phyloP scores from a whole-genome alignment of 2,113 vertebrate species.

The Taurulus bubalis region DNA sequence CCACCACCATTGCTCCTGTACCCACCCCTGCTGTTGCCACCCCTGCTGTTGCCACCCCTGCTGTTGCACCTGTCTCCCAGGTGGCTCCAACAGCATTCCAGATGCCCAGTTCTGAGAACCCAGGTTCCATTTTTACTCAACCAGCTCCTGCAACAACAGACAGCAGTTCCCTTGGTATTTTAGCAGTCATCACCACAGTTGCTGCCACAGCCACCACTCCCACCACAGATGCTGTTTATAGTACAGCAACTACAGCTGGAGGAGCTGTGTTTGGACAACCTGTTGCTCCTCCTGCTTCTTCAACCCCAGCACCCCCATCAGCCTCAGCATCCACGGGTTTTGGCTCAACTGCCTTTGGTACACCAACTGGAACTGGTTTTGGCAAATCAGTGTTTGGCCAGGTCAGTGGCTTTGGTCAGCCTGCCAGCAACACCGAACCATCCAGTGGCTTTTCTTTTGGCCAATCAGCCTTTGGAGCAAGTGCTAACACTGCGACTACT shows the following conservation, averaged over 20 bases:
- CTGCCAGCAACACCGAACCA: conserved; percentile 73
- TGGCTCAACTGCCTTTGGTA: conserved; percentile 71
- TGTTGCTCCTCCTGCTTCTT: conserved; percentile 67
- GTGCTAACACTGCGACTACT: conserved; percentile 57
- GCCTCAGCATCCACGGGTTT: conserved; percentile 78
- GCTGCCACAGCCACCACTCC: conserved; percentile 36
- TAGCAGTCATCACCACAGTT: conserved; percentile 63
- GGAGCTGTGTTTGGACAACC: conserved; percentile 77
- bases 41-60: conserved; percentile 14
- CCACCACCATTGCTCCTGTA: not conserved
- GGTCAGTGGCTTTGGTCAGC: conserved; percentile 86
- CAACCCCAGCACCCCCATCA: conserved; percentile 57
- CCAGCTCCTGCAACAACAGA: conserved; percentile 48
- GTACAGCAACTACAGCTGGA: conserved; percentile 13
- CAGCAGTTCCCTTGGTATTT: conserved; percentile 50
- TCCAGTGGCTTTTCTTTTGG: conserved; percentile 87
- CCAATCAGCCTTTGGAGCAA: conserved; percentile 80
- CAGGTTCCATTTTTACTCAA: conserved; percentile 82
- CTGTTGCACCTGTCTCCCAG: conserved; percentile 13
- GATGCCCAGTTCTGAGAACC: conserved; percentile 62
- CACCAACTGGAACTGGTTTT: conserved; percentile 77
- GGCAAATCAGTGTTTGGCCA: conserved; percentile 89
- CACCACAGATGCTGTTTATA: conserved; percentile 33
- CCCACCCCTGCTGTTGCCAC: too few species aligned
- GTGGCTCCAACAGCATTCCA: conserved; percentile 56